These are phyloP conservation scores for Pseudanteris insignis DNA, from an alignment of 2,888 invertebrate genomes.

Conservation along the genomic window DNA sequence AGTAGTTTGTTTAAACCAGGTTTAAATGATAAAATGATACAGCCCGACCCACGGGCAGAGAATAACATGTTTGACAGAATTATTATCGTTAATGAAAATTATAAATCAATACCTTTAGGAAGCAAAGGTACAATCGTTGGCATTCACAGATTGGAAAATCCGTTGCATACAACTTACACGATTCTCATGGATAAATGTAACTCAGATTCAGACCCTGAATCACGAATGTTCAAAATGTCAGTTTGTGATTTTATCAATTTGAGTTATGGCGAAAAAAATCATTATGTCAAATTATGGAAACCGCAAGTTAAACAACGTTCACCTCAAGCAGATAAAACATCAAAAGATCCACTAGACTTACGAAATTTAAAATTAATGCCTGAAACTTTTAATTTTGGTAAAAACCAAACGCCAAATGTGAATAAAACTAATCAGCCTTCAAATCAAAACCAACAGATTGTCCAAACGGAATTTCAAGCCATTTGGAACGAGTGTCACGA, in stretches of 20 bases:
- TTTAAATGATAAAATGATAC: constrained; percentile 68
- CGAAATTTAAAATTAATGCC: too few relatives aligned
- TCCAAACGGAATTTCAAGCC: constrained; percentile 59
- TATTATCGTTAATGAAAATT: constrained; percentile 78
- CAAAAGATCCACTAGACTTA: too few relatives aligned
- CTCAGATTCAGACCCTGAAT: too few relatives aligned
- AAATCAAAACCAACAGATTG: constrained; percentile 8
- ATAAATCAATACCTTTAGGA: constrained; percentile 84
- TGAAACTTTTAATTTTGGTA: too few relatives aligned
- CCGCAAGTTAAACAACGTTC: too few relatives aligned
- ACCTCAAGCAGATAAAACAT: too few relatives aligned
- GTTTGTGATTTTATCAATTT: too few relatives aligned
- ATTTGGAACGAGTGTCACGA: constrained; percentile 63
- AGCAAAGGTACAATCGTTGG: constrained; percentile 86
- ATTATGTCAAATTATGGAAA: too few relatives aligned
- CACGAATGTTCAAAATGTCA: too few relatives aligned
- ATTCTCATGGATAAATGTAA: constrained; percentile 85
- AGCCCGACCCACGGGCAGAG: constrained; percentile 76
- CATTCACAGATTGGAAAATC: constrained; percentile 69
- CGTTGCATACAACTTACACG: constrained; percentile 75
- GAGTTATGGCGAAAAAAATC: too few relatives aligned
- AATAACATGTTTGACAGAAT: constrained; percentile 85
- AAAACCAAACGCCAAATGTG: too few relatives aligned
- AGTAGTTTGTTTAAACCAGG: constrained; percentile 76
- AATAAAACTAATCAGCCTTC: too few relatives aligned